Evolutionary conservation across 2,888 invertebrate genomes (phyloP).

Genomic region (Cetonia aurata): DNA sequence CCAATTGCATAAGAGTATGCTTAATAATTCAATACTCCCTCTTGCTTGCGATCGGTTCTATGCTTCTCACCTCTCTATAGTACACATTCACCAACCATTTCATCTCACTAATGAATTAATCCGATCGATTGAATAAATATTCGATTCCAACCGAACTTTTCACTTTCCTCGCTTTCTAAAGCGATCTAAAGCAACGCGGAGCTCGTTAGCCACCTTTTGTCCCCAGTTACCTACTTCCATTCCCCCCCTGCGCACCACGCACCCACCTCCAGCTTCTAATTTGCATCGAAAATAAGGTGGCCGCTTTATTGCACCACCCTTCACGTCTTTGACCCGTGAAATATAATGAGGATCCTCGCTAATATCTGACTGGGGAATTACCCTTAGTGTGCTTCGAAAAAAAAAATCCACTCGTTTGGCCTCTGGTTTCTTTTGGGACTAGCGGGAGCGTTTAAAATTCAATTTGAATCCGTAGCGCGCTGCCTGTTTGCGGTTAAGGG

Average conservation of each 20-base stretch:
- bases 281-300: conserved; percentile 28
- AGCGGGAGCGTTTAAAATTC: conserved; percentile 29
- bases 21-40: conserved; percentile 9
- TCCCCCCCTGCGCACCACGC: neutral
- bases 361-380: conserved; percentile 21
- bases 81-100: neutral
- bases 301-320: conserved; percentile 26
- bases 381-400: neutral
- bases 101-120: too few species aligned
- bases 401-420: too few species aligned
- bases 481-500: conserved; percentile 11
- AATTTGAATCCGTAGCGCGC: conserved; percentile 25
- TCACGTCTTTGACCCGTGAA: conserved; percentile 2
- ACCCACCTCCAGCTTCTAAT: conserved; percentile 11
- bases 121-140: too few species aligned
- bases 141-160: too few species aligned
- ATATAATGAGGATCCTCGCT: conserved; percentile 34
- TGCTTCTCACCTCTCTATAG: neutral
- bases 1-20: conserved; percentile 15
- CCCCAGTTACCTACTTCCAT: neutral
- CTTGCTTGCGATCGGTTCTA: neutral
- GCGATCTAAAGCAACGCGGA: too few species aligned
- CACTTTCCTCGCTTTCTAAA: too few species aligned
- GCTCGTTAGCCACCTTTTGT: too few species aligned
- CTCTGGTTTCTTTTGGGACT: too few species aligned